A percentile compares a stretch with the other conserved stretches of the same genome.
Evolutionary conservation across 1,140 invertebrate genomes (phyloP).

Genomic region (Thaumatotibia leucotreta): DNA sequence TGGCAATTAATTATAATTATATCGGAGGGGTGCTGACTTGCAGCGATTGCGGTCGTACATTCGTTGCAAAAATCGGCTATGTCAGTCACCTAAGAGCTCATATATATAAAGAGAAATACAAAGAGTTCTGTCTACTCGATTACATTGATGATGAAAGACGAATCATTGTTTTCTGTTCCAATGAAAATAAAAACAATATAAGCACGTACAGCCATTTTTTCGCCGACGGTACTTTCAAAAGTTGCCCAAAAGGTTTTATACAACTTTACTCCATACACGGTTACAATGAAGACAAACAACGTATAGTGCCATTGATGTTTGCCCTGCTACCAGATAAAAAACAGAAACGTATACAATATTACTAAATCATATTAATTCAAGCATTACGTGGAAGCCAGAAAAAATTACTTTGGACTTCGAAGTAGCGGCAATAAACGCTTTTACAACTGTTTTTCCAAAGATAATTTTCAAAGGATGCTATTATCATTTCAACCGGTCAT

Average conservation of each 20-base stretch:
- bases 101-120: neutral
- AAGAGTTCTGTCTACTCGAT: neutral
- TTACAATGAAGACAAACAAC: neutral
- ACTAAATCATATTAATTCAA: neutral
- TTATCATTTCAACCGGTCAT: neutral
- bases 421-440: neutral
- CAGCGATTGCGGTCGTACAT: too few relatives aligned
- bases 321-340: neutral
- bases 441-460: neutral
- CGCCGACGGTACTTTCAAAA: constrained; percentile 1
- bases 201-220: neutral
- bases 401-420: constrained; percentile 9
- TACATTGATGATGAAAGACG: neutral
- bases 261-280: neutral
- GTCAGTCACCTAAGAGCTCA: too few relatives aligned
- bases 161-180: constrained; percentile 4
- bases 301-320: neutral
- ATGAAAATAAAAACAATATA: neutral
- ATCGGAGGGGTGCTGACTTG: too few relatives aligned
- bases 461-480: neutral
- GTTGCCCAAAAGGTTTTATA: constrained; percentile 2
- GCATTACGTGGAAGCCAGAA: neutral
- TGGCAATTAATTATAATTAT: too few relatives aligned
- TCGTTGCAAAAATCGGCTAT: too few relatives aligned
- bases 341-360: neutral